A percentile compares a stretch with the other conserved stretches of the same genome.
Conservation (phyloP, 2,888 invertebrate genomes). For the Spisula solida region DNA sequence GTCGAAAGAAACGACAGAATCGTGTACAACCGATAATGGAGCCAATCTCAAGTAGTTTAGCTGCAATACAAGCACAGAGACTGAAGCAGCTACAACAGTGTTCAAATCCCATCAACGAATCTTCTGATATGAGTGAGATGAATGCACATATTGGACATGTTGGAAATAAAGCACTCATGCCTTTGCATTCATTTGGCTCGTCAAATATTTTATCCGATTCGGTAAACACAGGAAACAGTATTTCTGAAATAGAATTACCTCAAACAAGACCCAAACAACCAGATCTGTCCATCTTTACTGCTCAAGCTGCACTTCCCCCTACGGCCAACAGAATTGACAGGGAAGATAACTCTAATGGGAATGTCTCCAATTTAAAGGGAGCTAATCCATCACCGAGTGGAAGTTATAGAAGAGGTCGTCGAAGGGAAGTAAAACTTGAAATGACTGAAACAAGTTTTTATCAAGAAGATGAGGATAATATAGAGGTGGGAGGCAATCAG, state of each 20-base stretch:
- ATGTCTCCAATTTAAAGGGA: slow-evolving; percentile 66
- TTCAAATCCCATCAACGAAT: slow-evolving; percentile 77
- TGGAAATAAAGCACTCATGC: slow-evolving; percentile 68
- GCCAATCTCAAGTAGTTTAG: slow-evolving; percentile 75
- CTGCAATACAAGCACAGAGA: slow-evolving; percentile 69
- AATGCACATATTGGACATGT: slow-evolving; percentile 78
- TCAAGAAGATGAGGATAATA: slow-evolving; percentile 72
- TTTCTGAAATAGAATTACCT: slow-evolving; percentile 73
- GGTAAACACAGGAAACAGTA: slow-evolving; percentile 65
- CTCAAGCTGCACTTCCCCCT: slow-evolving; percentile 67
- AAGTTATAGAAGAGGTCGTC: slow-evolving; percentile 65
- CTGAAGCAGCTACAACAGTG: slow-evolving; percentile 45
- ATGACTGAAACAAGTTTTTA: slow-evolving; percentile 74
- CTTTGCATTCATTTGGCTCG: slow-evolving; percentile 66
- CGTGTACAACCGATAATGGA: slow-evolving; percentile 77
- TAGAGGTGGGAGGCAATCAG: slow-evolving; percentile 67
- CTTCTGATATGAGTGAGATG: slow-evolving; percentile 78
- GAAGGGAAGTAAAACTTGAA: slow-evolving; percentile 72
- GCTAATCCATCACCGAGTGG: slow-evolving; percentile 71
- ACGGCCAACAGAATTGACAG: slow-evolving; percentile 41
- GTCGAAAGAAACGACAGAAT: slow-evolving; percentile 74
- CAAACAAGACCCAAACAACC: slow-evolving; percentile 65
- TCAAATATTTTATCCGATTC: slow-evolving; percentile 72
- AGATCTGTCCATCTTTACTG: slow-evolving; percentile 81
- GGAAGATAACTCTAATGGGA: slow-evolving; percentile 57